phyloP scores from a whole-genome alignment of 2,113 vertebrate species.

The Sphyrna mokarran region DNA sequence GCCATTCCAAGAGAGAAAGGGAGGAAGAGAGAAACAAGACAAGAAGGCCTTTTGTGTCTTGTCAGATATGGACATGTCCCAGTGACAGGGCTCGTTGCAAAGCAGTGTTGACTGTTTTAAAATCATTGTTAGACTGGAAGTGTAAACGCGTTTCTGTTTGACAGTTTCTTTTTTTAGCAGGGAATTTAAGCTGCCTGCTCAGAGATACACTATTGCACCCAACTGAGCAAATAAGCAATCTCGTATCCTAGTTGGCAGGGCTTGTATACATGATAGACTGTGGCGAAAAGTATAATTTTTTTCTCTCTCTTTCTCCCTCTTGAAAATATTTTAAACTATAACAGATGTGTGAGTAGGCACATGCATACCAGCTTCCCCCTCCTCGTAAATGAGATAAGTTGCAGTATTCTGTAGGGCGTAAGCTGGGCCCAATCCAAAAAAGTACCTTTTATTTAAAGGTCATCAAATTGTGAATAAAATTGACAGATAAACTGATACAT shows the following conservation, averaged over 20 bases:
- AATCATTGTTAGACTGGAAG: slow-evolving; percentile 31
- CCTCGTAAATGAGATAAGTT: background rate
- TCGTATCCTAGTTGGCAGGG: slow-evolving; percentile 73
- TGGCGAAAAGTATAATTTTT: slow-evolving; percentile 66
- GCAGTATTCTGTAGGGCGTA: background rate
- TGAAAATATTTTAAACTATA: slow-evolving; percentile 76
- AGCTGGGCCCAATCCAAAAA: background rate
- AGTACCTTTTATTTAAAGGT: background rate
- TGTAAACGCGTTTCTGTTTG: slow-evolving; percentile 10
- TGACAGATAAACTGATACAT: background rate
- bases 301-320: slow-evolving; percentile 32
- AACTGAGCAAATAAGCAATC: slow-evolving; percentile 74
- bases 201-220: slow-evolving; percentile 69
- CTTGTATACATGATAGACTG: slow-evolving; percentile 69
- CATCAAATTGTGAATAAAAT: background rate
- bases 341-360: slow-evolving; percentile 71
- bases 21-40: background rate
- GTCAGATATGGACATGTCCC: background rate
- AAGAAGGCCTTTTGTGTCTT: background rate
- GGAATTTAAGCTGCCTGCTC: slow-evolving; percentile 45
- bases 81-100: background rate
- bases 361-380: slow-evolving; percentile 66
- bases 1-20: too few species aligned
- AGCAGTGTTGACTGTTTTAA: slow-evolving; percentile 13
- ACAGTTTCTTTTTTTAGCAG: slow-evolving; percentile 31